phyloP scores from a whole-genome alignment of 1,140 invertebrate genomes.

The Aphaenogaster ashmeadi region DNA sequence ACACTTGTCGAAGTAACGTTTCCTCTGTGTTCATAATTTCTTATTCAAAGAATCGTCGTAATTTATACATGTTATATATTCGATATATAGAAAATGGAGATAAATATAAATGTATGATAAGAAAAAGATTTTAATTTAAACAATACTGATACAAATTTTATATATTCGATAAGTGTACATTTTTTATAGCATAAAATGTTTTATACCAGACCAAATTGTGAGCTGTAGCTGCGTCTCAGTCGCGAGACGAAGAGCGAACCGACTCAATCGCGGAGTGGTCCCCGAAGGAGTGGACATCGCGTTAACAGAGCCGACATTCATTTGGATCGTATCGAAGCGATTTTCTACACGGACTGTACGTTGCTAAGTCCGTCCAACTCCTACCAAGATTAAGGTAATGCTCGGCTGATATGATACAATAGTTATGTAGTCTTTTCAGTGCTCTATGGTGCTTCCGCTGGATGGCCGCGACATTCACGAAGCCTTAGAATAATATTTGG shows the following conservation, averaged over 20 bases:
- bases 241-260: not conserved
- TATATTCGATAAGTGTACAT: not conserved
- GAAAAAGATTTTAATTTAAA: not conserved
- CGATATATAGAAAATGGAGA: not conserved
- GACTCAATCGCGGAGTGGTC: slow-evolving; percentile 15
- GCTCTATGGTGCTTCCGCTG: slow-evolving; percentile 70
- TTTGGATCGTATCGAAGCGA: not conserved
- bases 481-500: slow-evolving; percentile 36
- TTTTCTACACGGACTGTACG: slow-evolving; percentile 66
- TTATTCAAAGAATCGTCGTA: not conserved
- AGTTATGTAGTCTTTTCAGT: slow-evolving; percentile 74
- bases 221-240: not conserved
- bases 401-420: slow-evolving; percentile 71
- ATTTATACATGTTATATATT: not conserved
- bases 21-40: not conserved
- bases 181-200: slow-evolving; percentile 21
- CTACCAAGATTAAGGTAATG: slow-evolving; percentile 75
- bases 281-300: slow-evolving; percentile 8
- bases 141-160: not conserved
- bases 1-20: not conserved
- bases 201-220: slow-evolving; percentile 5
- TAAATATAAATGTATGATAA: not conserved
- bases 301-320: slow-evolving; percentile 22
- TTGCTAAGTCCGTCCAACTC: slow-evolving; percentile 67
- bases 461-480: slow-evolving; percentile 58